Base-by-base conservation (phyloP, 2,113 vertebrate genomes). In the Pterocles gutturalis region DNA sequence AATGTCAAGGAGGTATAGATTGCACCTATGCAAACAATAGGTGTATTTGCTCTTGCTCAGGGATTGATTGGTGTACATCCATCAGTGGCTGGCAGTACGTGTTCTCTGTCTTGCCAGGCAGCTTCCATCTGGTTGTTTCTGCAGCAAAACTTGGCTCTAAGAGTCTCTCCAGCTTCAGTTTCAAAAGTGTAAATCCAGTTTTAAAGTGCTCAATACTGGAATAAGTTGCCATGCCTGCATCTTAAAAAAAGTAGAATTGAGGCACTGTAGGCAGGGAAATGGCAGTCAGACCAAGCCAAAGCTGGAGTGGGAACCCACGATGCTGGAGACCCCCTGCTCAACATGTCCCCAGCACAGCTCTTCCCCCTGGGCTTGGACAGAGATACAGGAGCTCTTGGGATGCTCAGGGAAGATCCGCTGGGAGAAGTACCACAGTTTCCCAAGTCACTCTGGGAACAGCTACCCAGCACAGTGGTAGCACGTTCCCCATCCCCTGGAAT, bases 11-110 rank as follows among this genome's bases (percentile, higher is more conserved):
- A 57, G 87, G 62, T 85, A 85, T 62, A 85, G 73, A 87, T 73
- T 93, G 70, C 91, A 91, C 67, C 90, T 93, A 80, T 24, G 22
- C 61, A 91, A 96, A 85, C 66, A 93, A 57, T 64, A 67, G 65
- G 49, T 73, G 46, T 62, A 41, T 94, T 96, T 94, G 72, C 77
- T 86, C 14, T 16, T 64, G 61, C 31, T 33, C 64, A 76, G 49
- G 57, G 48, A 45, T 79, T 66, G 78, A 88, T 61, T 49, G 33
- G 45, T 11, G 10, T 1, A 1, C 49, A 38, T 83, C 49, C 88
- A 48, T 79, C 61, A 67, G 66, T 66, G 66, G 34, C 62, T 77
- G 57, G 20, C 62, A 66, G 36, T 71, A 14, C 7, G 1, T 5
- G 3, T 71, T 94, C 51, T 55, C 61, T 0, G 0, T 51, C 34